Evolutionary conservation across 2,888 invertebrate genomes (phyloP), one percentile per base, ranked within the genome.

Genomic region (Scaptodrosophila latifasciaeformis): DNA sequence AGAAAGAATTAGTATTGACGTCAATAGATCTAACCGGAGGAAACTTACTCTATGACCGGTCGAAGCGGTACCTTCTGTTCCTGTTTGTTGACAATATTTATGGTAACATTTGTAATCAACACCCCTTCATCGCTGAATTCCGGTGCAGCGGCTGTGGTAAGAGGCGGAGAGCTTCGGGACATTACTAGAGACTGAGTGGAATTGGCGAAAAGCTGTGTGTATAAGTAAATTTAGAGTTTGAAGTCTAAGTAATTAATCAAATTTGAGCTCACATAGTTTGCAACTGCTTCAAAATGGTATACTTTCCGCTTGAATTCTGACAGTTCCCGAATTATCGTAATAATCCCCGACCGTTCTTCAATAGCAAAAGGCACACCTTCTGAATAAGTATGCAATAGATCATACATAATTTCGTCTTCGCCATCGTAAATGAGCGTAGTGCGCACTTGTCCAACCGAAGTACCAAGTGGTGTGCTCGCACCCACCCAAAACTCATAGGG

Each of bases 311-410:
- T 88, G 78, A 90, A 95, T 67, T 92, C 91, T 0, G 90, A 87
- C 35, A 95, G 86, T 55, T 92, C 91, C 27, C 93, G 91, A 52
- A 95, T 92, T 0, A 96, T 94, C 1, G 94, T 95, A 42, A 96
- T 94, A 0, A 94, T 93, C 2, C 96, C 96, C 1, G 94, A 93
- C 57, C 91, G 89, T 83, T 96, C 95, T 87, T 96, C 96, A 18
- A 96, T 94, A 2, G 94, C 95, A 86, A 96, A 96, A 2, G 96
- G 96, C n/a, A 95, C 95, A 90, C 94, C 95, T 87, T 95, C 95
- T 70, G 94, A 91, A 82, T 95, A 95, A 65, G 93, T 92, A 84
- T 95, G 95, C 46, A 95, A 85, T 2, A 95, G 87, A 85, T 95
- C 95, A 80, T 93, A 95, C 63, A 93, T 89, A 1, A 87, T 84